Evolutionary conservation across 1,140 invertebrate species (phyloP), one percentile per base, ranked within the genome.

Genomic region (Aethina tumida): DNA sequence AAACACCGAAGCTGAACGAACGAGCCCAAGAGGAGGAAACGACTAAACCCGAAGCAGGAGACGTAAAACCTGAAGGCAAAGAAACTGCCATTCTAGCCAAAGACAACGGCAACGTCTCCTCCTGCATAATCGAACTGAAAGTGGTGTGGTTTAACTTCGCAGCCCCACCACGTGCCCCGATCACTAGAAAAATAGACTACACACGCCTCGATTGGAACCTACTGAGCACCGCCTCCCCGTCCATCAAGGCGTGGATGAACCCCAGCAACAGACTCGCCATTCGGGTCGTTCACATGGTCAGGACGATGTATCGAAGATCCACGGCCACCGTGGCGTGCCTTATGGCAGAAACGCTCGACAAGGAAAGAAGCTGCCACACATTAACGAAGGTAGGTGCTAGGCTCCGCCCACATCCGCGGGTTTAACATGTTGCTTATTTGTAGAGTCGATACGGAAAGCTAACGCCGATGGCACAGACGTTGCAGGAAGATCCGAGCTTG

Each of bases 101-200:
- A 52, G 71, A 69, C 59, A 73, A 69, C 34, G 77, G 73, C 15
- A 82, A 81, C 52, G 78, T 77, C 0, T 83, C 82, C 0, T 86
- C 84, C 0, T 86, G 84, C 52, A 70, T 84, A 1, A 83, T 95
- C 25, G 84, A 95, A 55, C 65, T 97, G 4, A 84, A 86, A 58
- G 81, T 83, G 0, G 83, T 94, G 7, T 97, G 93, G 93, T 92
- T 97, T 49, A 96, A 96, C 61, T 97, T 97, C 69, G 93, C 93
- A 12, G 92, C 94, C 1, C 93, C 94, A 2, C 92, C 92, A 0
- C 75, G 88, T 45, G 88, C 89, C 9, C 89, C 92, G 1, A 94
- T 94, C 20, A 95, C 91, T 0, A 75, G 85, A 30, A 95, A 95
- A 68, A 92, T 95, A 39, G 92, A 97, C 62, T 93, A 87, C 55